A percentile compares a stretch with the other conserved stretches of the same genome.
Evolutionary conservation across 2,113 vertebrate species (phyloP).

Genomic region (Gymnobelideus leadbeateri): DNA sequence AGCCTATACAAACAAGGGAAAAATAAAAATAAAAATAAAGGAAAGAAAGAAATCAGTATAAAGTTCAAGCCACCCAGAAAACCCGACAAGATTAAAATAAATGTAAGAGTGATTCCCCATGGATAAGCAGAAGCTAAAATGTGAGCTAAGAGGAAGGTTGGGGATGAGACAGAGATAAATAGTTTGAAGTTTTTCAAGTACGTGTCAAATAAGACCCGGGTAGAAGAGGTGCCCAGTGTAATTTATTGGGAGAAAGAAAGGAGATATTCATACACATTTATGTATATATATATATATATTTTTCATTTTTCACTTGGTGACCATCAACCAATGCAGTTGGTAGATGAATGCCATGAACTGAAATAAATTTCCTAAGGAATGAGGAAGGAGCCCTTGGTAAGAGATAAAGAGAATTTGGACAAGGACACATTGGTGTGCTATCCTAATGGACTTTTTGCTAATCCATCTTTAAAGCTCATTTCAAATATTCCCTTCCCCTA

Average conservation of each 20-base stretch:
- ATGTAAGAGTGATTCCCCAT: slow-evolving; percentile 73
- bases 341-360: slow-evolving; percentile 64
- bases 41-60: slow-evolving; percentile 43
- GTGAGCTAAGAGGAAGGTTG: slow-evolving; percentile 52
- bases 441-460: background rate
- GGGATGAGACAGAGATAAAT: slow-evolving; percentile 69
- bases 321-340: slow-evolving; percentile 66
- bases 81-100: slow-evolving; percentile 27
- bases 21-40: slow-evolving; percentile 64
- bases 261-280: slow-evolving; percentile 38
- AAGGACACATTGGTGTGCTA: slow-evolving; percentile 30
- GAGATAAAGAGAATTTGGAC: slow-evolving; percentile 55
- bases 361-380: slow-evolving; percentile 64
- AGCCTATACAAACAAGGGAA: slow-evolving; percentile 47
- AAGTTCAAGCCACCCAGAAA: slow-evolving; percentile 56
- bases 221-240: slow-evolving; percentile 60
- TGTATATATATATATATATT: slow-evolving; percentile 66
- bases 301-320: slow-evolving; percentile 69
- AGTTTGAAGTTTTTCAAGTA: slow-evolving; percentile 70
- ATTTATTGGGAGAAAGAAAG: slow-evolving; percentile 72
- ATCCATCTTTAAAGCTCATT: background rate
- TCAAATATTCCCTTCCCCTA: background rate
- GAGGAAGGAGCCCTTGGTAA: slow-evolving; percentile 21
- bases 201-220: slow-evolving; percentile 24
- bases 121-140: slow-evolving; percentile 51